These are phyloP conservation scores for Pegea sp. DNA, from an alignment of 23 tunicate genomes.

Conservation along the genomic window DNA sequence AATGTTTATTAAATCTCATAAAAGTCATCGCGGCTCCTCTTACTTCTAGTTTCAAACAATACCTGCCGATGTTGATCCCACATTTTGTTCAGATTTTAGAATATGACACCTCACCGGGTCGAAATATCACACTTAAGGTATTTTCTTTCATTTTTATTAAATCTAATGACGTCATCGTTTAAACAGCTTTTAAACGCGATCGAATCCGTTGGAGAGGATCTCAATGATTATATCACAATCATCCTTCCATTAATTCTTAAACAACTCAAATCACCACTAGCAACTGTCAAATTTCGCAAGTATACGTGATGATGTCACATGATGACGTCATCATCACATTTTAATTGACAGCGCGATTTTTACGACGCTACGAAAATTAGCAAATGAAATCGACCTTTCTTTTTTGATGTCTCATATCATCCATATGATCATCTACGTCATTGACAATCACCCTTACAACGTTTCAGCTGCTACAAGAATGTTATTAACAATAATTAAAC, in stretches of 20 bases:
- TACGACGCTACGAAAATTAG: constrained; percentile 20
- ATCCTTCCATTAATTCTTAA: constrained; percentile 66
- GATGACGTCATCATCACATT: too few relatives aligned
- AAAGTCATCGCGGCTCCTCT: constrained; percentile 71
- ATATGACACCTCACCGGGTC: constrained; percentile 43
- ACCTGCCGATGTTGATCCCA: constrained; percentile 66
- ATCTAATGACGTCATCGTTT: background rate
- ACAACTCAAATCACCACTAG: constrained; percentile 18
- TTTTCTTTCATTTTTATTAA: background rate
- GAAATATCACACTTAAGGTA: constrained; percentile 50
- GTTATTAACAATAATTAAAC: constrained; percentile 21
- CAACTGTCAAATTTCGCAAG: too few relatives aligned
- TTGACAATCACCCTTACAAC: constrained; percentile 28
- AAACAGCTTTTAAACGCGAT: constrained; percentile 56
- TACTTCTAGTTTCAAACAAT: constrained; percentile 44
- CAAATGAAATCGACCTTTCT: constrained; percentile 10
- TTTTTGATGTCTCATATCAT: background rate
- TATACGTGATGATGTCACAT: too few relatives aligned
- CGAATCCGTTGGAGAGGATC: constrained; percentile 44
- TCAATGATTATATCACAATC: constrained; percentile 65
- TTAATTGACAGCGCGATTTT: constrained; percentile 25
- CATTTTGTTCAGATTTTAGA: constrained; percentile 43
- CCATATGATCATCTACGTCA: constrained; percentile 18
- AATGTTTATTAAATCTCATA: constrained; percentile 24
- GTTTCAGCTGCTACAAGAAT: constrained; percentile 22